Evolutionary conservation across 2,888 invertebrate genomes (phyloP).

Genomic region (Drosophila mercatorum): DNA sequence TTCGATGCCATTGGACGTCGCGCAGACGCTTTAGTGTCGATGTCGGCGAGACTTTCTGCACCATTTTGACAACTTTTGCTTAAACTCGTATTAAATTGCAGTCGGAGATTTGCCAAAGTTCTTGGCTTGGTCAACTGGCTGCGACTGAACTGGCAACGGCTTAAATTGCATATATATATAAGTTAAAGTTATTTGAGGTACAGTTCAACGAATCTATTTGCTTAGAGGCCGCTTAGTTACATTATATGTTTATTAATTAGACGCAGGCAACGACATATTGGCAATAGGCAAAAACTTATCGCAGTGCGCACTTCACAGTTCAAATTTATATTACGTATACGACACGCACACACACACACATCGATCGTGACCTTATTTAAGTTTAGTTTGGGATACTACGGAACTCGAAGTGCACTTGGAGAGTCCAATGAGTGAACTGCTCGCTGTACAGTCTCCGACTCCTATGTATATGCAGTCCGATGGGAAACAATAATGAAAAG

Average conservation of each 20-base stretch:
- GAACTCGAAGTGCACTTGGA: conserved; percentile 48
- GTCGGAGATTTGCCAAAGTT: background rate
- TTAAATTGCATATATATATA: background rate
- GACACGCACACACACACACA: background rate
- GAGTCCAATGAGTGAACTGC: conserved; percentile 42
- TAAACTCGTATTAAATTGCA: background rate
- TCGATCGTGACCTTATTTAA: background rate
- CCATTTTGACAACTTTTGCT: conserved; percentile 56
- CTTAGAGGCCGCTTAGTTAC: background rate
- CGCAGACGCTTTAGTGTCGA: conserved; percentile 62
- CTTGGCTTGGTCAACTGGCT: background rate
- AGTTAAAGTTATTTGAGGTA: background rate
- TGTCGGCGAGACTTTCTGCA: conserved; percentile 58
- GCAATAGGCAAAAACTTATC: conserved; percentile 1
- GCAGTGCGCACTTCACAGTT: conserved; percentile 15
- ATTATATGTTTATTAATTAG: conserved; percentile 38
- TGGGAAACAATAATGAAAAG: background rate
- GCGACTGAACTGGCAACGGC: background rate
- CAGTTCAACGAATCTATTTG: background rate
- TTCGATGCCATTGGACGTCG: conserved; percentile 68
- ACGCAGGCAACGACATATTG: conserved; percentile 15
- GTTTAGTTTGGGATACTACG: background rate
- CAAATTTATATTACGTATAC: conserved; percentile 23
- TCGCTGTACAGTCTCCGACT: conserved; percentile 5
- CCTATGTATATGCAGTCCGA: conserved; percentile 35